Conservation (phyloP, 1,140 invertebrate species). For the Formica selysi region DNA sequence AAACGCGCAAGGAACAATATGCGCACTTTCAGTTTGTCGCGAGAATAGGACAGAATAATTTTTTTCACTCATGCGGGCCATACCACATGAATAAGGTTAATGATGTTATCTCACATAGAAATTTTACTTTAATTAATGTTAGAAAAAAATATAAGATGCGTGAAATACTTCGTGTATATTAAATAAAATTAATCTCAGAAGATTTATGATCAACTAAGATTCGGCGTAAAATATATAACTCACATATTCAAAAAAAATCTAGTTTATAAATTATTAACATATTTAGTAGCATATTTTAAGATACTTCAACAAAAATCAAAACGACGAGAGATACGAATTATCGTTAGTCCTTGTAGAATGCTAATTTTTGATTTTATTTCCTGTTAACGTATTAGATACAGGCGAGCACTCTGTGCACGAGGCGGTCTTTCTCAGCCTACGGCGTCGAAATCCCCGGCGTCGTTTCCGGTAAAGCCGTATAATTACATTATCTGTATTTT, state of each 20-base stretch:
- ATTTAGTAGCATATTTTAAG: background rate
- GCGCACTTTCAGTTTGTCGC: conserved; percentile 24
- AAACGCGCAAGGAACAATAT: background rate
- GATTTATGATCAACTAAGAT: background rate
- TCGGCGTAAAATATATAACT: background rate
- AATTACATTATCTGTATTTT: conserved; percentile 68
- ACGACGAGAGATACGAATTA: background rate
- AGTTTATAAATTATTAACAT: conserved; percentile 10
- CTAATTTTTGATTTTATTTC: conserved; percentile 26
- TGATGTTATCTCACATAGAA: background rate
- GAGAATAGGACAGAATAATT: background rate
- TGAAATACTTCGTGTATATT: background rate
- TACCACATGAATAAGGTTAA: background rate
- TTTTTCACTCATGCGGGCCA: background rate
- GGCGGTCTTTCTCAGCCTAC: background rate
- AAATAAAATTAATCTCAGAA: background rate
- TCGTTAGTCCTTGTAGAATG: background rate
- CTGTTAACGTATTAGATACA: background rate
- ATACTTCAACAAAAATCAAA: background rate
- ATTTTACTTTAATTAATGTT: background rate
- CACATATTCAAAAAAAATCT: background rate
- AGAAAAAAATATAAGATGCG: background rate
- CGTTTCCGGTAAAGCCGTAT: conserved; percentile 47
- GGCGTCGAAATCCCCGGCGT: conserved; percentile 45
- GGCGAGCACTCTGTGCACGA: background rate